These are phyloP conservation scores for Phrynocephalus forsythii DNA, from an alignment of 2,797 vertebrate genomes.

Conservation along the genomic window DNA sequence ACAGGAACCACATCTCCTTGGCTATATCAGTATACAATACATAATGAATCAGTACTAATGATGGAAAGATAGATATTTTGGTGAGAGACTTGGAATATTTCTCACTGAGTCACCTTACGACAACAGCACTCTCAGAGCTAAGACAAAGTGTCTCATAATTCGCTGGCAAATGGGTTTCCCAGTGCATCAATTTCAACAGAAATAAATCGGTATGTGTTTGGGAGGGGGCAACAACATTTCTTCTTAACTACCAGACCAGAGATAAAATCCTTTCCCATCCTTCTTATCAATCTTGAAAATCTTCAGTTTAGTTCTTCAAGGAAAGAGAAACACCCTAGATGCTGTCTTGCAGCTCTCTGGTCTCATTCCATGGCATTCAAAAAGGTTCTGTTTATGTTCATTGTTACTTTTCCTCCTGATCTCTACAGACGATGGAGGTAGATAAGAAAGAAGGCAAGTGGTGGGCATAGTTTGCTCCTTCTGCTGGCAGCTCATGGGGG, in stretches of 20 bases:
- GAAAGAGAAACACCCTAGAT: background rate
- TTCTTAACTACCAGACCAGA: no score
- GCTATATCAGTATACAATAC: conserved; percentile 15
- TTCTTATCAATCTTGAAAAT: background rate
- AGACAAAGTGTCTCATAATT: conserved; percentile 21
- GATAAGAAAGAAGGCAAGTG: background rate
- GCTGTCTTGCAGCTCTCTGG: background rate
- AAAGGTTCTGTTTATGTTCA: background rate
- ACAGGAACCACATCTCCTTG: conserved; percentile 55
- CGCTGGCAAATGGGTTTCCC: background rate
- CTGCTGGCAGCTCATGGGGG: background rate
- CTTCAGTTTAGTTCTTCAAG: background rate
- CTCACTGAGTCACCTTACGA: conserved; percentile 25
- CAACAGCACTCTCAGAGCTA: background rate
- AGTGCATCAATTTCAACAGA: background rate
- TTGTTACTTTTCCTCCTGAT: background rate
- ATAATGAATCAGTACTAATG: background rate
- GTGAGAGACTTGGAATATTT: conserved; percentile 4
- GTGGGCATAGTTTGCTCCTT: no score
- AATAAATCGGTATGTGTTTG: background rate
- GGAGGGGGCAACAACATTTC: background rate
- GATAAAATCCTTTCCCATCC: no score
- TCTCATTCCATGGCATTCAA: background rate
- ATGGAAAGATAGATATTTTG: conserved; percentile 20
- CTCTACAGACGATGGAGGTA: background rate